A percentile compares a stretch with the other conserved stretches of the same genome.
These are phyloP conservation scores for Halichoeres trimaculatus DNA, from an alignment of 2,113 vertebrate genomes.

Conservation along the genomic window DNA sequence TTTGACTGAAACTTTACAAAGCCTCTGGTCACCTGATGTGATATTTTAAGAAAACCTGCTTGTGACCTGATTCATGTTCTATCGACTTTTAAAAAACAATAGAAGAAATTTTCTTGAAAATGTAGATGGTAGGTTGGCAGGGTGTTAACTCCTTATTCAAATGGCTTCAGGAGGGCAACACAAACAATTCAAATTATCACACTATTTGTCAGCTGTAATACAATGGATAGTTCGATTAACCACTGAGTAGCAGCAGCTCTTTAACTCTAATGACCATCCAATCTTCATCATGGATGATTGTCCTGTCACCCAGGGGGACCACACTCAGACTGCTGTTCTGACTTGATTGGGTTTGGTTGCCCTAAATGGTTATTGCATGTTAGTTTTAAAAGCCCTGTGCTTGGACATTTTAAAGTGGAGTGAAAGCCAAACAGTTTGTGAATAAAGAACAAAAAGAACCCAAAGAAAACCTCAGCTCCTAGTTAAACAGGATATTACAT, in stretches of 20 bases:
- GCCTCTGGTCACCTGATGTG: too few relatives aligned
- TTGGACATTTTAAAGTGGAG: background rate
- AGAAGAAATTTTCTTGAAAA: background rate
- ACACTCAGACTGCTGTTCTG: constrained; percentile 3
- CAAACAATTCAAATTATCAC: background rate
- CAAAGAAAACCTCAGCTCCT: too few relatives aligned
- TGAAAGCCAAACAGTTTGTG: background rate
- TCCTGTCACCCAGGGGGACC: constrained; percentile 30
- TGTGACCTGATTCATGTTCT: too few relatives aligned
- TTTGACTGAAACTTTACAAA: too few relatives aligned
- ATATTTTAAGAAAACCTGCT: too few relatives aligned
- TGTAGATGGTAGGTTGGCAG: constrained; percentile 10
- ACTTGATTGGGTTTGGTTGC: constrained; percentile 20
- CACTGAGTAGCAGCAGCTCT: constrained; percentile 20
- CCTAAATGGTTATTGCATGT: constrained; percentile 13
- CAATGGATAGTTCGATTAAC: constrained; percentile 21
- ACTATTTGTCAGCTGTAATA: background rate
- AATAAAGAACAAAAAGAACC: too few relatives aligned
- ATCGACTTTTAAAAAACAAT: too few relatives aligned
- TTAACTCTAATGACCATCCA: constrained; percentile 32
- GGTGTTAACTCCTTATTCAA: background rate
- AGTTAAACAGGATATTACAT: too few relatives aligned
- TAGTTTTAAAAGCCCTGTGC: background rate
- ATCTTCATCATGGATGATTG: constrained; percentile 26
- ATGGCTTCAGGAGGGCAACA: background rate